phyloP scores from a whole-genome alignment of 2,113 vertebrate species.

The Chloropsis hardwickii region DNA sequence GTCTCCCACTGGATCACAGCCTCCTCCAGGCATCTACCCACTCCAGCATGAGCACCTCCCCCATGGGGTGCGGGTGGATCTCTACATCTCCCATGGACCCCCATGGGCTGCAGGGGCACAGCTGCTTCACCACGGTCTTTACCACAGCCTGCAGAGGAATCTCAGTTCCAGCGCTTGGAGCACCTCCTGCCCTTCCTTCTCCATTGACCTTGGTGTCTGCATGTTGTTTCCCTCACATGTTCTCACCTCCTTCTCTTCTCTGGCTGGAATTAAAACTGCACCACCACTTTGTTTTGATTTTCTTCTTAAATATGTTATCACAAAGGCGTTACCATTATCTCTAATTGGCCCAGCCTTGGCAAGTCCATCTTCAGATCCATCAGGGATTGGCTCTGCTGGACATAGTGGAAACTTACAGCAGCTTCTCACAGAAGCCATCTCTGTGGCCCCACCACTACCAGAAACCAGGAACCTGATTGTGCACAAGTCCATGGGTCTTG shows the following conservation, averaged over 20 bases:
- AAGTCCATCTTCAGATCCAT: neutral
- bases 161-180: accelerated
- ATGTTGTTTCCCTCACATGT: neutral
- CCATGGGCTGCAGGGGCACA: neutral
- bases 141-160: neutral
- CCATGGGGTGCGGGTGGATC: neutral
- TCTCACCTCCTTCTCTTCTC: neutral
- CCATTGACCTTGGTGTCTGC: neutral
- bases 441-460: neutral
- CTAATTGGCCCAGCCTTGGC: neutral
- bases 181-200: neutral
- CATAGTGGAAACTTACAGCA: neutral
- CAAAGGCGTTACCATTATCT: neutral
- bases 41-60: accelerated
- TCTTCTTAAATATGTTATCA: neutral
- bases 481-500: neutral
- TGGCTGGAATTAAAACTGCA: neutral
- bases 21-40: neutral
- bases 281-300: neutral
- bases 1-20: neutral
- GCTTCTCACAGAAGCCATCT: neutral
- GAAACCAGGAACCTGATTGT: neutral
- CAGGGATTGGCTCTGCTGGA: neutral
- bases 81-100: accelerated
- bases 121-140: neutral